Evolutionary conservation across 2,113 vertebrate genomes (phyloP).

Genomic region (Lamprologus speciosus): DNA sequence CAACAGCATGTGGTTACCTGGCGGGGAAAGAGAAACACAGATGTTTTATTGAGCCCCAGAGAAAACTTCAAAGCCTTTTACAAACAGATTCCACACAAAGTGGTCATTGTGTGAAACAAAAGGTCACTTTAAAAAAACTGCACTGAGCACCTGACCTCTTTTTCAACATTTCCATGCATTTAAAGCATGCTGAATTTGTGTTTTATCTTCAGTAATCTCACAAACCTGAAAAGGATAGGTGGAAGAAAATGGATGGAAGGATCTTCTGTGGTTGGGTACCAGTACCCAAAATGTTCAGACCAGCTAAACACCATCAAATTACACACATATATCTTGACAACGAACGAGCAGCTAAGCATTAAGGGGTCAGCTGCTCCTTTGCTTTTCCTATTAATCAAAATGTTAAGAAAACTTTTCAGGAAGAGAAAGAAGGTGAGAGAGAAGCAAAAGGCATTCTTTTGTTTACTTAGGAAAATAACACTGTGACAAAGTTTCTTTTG

Average conservation of each 20-base stretch:
- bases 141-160: background rate
- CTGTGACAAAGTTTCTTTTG: background rate
- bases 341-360: background rate
- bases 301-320: background rate
- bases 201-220: background rate
- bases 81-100: background rate
- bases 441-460: background rate
- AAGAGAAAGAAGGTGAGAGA: background rate
- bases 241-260: background rate
- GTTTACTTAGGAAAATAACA: background rate
- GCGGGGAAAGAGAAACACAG: background rate
- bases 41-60: background rate
- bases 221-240: background rate
- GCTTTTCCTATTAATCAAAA: background rate
- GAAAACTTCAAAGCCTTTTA: background rate
- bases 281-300: background rate
- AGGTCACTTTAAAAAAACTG: background rate
- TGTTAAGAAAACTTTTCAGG: background rate
- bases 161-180: background rate
- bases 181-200: background rate
- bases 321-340: background rate
- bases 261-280: background rate
- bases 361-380: background rate
- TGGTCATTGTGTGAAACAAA: background rate
- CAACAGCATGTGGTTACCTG: slow-evolving; percentile 86